Evolutionary conservation across 2,797 vertebrate genomes (phyloP), one percentile per base, ranked within the genome.

Genomic region (Anguilla obscura): DNA sequence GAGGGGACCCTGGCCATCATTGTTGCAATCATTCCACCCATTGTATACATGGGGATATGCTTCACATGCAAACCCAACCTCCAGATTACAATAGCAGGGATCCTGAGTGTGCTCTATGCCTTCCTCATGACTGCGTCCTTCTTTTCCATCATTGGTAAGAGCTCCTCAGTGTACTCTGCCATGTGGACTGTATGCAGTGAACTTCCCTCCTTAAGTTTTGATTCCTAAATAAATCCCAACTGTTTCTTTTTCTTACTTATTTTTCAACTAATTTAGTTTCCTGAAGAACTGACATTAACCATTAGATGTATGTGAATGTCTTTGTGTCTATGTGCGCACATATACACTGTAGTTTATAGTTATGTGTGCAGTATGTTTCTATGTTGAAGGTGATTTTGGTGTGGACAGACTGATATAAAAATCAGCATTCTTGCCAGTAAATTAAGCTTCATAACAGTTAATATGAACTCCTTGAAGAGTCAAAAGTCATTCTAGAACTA

Each of bases 61-160:
- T 97, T 96, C 88, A 0, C 93, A 0, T 80, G 92, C 40, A 97
- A 96, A 86, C 0, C 95, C 2, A 95, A 95, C 87, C 92, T 89
- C 86, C 96, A 97, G 93, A 94, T 97, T 87, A 95, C 91, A 66
- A 94, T 96, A 0, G 96, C 95, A 52, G 95, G 83, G 54, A 91
- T 97, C 48, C 92, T 97, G 92, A 97, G 96, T 60, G 89, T 97
- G 54, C 58, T 97, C 0, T 97, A 97, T 3, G 96, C 96, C 0
- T 97, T 97, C 90, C 94, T 97, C 60, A 97, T 97, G 96, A 96
- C 95, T 0, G 96, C 96, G 14, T 96, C 96, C 36, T 91, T 97
- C 7, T 95, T 97, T 87, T 94, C 95, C 40, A 97, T 97, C 88
- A 95, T 97, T 14, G 96, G 96, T 96, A 89, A 84, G 93, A 90